Evolutionary conservation across 2,113 vertebrate species (phyloP).

Genomic region (Vombatus ursinus): DNA sequence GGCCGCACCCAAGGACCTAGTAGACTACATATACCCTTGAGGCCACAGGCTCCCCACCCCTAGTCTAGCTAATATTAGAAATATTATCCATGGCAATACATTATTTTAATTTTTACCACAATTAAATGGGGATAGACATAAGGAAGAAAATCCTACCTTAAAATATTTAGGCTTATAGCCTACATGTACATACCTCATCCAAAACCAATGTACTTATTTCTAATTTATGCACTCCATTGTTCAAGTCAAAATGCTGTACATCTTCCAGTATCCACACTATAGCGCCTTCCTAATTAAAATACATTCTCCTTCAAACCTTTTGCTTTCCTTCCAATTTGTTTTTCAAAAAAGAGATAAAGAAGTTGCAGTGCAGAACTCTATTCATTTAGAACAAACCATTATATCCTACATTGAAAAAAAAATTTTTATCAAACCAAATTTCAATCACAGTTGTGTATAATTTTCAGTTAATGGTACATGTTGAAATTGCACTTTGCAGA

Average conservation of each 20-base stretch:
- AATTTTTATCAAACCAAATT: conserved; percentile 91
- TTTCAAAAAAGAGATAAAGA: conserved; percentile 83
- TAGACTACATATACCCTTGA: too few species aligned
- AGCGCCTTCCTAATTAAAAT: conserved; percentile 76
- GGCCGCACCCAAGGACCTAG: too few species aligned
- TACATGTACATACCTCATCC: conserved; percentile 80
- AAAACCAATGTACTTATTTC: conserved; percentile 80
- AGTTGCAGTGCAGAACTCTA: conserved; percentile 82
- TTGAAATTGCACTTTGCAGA: conserved; percentile 96
- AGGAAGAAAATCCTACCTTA: conserved; percentile 80
- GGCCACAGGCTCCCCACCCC: too few species aligned
- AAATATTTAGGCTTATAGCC: conserved; percentile 81
- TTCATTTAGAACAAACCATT: conserved; percentile 87
- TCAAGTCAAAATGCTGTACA: conserved; percentile 84
- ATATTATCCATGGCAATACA: conserved; percentile 85
- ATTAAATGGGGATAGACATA: conserved; percentile 82
- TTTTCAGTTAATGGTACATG: conserved; percentile 84
- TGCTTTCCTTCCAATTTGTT: conserved; percentile 79
- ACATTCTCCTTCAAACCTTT: conserved; percentile 78
- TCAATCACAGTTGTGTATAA: conserved; percentile 84
- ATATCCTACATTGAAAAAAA: conserved; percentile 90
- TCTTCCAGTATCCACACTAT: conserved; percentile 81
- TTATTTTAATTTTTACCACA: conserved; percentile 81
- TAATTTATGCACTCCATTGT: conserved; percentile 78
- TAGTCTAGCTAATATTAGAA: conserved; percentile 77